phyloP scores from a whole-genome alignment of 2,888 invertebrate species.

The Acleris laterana region DNA sequence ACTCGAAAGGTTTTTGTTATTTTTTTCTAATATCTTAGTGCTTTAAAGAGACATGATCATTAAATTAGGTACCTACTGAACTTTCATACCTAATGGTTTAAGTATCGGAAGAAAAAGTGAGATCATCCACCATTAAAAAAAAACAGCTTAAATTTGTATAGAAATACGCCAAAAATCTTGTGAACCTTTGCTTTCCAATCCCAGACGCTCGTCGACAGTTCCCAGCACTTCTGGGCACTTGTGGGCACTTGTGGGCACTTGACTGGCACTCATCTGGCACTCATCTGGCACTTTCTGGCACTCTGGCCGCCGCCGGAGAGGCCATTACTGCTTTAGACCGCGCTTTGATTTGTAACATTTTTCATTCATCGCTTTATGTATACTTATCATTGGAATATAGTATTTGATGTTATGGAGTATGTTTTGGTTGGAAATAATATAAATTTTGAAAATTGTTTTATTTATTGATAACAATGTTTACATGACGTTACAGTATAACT shows the following conservation, averaged over 20 bases:
- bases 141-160: background rate
- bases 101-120: no score
- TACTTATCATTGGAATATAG: background rate
- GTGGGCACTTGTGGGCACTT: slow-evolving; percentile 25
- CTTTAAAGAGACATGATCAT: no score
- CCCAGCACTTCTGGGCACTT: slow-evolving; percentile 17
- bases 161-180: background rate
- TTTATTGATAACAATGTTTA: no score
- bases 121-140: no score
- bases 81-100: no score
- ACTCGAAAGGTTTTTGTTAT: no score
- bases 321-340: slow-evolving; percentile 34
- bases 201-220: slow-evolving; percentile 15
- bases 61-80: no score
- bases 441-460: no score
- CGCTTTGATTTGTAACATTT: slow-evolving; percentile 15
- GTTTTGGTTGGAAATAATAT: no score
- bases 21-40: no score
- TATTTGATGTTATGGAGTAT: no score
- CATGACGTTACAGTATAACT: no score
- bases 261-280: slow-evolving; percentile 30
- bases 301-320: slow-evolving; percentile 28
- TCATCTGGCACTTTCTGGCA: slow-evolving; percentile 28
- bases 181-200: slow-evolving; percentile 13
- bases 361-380: background rate